Conservation (phyloP, 2,888 invertebrate species). For the Lochmaea crataegi region DNA sequence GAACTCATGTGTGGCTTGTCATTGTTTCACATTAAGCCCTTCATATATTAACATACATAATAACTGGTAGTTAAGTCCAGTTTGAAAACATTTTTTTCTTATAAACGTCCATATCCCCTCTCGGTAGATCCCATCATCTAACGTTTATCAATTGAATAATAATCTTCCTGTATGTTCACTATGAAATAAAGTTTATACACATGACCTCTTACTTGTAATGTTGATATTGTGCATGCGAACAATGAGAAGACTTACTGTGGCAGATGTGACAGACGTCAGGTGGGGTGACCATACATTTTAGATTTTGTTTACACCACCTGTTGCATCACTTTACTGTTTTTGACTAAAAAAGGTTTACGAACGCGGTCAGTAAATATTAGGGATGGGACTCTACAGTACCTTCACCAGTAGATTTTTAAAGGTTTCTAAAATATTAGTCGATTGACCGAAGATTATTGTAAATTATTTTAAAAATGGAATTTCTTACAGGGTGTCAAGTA, state of each 20-base stretch:
- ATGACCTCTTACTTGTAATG: not conserved
- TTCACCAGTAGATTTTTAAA: not conserved
- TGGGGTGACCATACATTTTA: slow-evolving; percentile 12
- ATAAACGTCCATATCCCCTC: no score
- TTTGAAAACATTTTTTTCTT: no score
- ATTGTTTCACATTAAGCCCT: no score
- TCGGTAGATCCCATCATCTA: not conserved
- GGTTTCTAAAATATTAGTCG: not conserved
- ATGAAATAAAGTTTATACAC: not conserved
- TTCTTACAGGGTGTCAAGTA: no score
- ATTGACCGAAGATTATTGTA: no score
- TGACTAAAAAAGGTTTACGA: not conserved
- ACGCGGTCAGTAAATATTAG: not conserved
- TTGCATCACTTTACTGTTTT: not conserved
- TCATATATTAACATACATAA: no score
- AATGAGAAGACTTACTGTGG: not conserved
- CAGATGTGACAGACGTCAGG: slow-evolving; percentile 13
- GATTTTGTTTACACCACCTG: slow-evolving; percentile 11
- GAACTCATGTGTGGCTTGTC: no score
- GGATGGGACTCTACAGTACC: not conserved
- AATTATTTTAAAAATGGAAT: no score
- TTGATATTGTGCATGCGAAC: not conserved
- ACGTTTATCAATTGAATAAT: not conserved
- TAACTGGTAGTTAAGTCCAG: no score
- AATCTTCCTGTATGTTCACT: not conserved